These are phyloP conservation scores for Palythoa grandis DNA, from an alignment of 92 coral and sea anemone genomes.

Conservation along the genomic window DNA sequence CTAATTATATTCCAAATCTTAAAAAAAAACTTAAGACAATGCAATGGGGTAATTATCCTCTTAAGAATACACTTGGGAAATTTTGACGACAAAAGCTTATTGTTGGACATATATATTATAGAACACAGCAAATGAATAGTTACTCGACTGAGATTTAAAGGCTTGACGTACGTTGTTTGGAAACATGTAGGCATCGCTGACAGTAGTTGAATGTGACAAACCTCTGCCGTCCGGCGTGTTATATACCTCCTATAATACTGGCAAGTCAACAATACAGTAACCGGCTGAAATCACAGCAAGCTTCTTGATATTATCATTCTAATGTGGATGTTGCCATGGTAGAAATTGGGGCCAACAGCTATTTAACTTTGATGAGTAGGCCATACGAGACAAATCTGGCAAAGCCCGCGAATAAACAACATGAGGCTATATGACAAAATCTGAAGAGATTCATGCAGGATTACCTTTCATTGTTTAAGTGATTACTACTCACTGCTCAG, in stretches of 20 bases:
- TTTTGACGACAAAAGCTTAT: neutral
- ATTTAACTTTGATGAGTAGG: conserved; percentile 19
- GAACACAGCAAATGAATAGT: neutral
- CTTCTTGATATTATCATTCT: neutral
- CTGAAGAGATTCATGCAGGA: neutral
- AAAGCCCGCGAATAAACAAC: neutral
- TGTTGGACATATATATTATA: neutral
- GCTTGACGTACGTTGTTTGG: neutral
- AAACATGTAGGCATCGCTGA: neutral
- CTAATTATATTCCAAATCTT: too few species aligned
- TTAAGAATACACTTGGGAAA: neutral
- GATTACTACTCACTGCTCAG: neutral
- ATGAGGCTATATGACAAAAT: neutral
- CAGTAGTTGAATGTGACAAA: too few species aligned
- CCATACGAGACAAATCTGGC: neutral
- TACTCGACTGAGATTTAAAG: neutral
- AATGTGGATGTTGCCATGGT: conserved; percentile 28
- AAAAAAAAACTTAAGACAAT: too few species aligned
- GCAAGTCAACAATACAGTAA: neutral
- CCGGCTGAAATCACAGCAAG: conserved; percentile 3
- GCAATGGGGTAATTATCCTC: neutral
- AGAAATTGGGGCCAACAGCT: neutral
- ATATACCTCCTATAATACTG: neutral
- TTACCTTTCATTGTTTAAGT: neutral
- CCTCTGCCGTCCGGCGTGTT: neutral